Conservation (phyloP, 1,140 invertebrate genomes). For the Anadara kagoshimensis region DNA sequence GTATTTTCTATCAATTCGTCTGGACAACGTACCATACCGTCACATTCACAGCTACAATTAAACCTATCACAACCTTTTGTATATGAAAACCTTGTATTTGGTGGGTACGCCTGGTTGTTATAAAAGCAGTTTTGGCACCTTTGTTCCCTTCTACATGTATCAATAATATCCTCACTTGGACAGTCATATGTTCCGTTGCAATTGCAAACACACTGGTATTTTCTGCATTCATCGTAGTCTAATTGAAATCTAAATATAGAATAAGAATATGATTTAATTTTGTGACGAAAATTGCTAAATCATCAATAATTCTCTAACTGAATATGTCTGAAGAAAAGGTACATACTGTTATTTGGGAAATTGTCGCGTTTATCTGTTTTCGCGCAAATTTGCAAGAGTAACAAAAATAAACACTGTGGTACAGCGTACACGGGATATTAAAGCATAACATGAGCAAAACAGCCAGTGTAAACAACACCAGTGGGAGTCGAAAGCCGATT, state of each 20-base stretch:
- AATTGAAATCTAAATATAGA: slow-evolving; percentile 28
- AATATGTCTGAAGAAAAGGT: not conserved
- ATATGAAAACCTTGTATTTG: slow-evolving; percentile 22
- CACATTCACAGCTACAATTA: slow-evolving; percentile 29
- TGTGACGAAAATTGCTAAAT: not conserved
- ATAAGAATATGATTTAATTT: not conserved
- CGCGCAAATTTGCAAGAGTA: not conserved
- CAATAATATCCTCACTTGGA: slow-evolving; percentile 18
- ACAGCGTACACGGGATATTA: no score
- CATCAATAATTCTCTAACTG: not conserved
- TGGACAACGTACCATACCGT: slow-evolving; percentile 28
- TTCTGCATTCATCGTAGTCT: slow-evolving; percentile 29
- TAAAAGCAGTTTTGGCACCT: not conserved
- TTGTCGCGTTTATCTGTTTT: not conserved
- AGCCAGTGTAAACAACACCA: no score
- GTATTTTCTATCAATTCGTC: slow-evolving; percentile 12
- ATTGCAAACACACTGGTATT: slow-evolving; percentile 24
- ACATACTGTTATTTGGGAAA: not conserved
- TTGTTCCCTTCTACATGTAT: slow-evolving; percentile 7
- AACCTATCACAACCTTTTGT: slow-evolving; percentile 16
- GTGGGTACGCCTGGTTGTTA: not conserved
- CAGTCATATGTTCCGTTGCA: slow-evolving; percentile 28
- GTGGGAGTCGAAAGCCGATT: no score
- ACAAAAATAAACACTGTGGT: no score
- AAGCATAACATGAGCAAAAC: no score